phyloP scores from a whole-genome alignment of 2,888 invertebrate genomes.

The Cosmorhoe ocellata region DNA sequence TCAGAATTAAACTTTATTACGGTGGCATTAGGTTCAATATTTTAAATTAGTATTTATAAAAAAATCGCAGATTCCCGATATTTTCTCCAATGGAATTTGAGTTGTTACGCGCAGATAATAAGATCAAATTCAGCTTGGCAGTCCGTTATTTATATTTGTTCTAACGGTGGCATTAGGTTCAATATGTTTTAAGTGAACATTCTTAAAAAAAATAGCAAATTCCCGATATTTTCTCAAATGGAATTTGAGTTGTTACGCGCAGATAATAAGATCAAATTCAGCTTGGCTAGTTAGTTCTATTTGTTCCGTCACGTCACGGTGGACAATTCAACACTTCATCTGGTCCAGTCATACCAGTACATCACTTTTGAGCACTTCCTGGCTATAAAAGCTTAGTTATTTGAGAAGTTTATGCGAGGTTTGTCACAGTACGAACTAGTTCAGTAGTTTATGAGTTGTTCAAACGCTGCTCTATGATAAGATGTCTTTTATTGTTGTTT shows the following conservation, averaged over 20 bases:
- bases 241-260: neutral
- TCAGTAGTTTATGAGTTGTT: conserved; percentile 5
- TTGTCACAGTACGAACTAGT: conserved; percentile 5
- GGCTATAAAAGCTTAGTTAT: conserved; percentile 20
- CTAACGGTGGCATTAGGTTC: conserved; percentile 62
- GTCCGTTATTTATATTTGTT: neutral
- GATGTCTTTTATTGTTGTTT: neutral
- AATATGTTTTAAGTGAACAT: no score
- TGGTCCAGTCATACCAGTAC: conserved; percentile 27
- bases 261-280: neutral
- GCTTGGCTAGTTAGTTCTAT: neutral
- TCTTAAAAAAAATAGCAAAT: no score
- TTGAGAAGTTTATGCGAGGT: conserved; percentile 5
- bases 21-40: neutral
- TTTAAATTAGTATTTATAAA: no score
- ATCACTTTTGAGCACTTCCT: conserved; percentile 24
- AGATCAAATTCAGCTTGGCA: neutral
- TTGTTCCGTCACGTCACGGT: conserved; percentile 53
- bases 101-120: neutral
- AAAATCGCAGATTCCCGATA: no score
- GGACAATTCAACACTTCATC: conserved; percentile 54
- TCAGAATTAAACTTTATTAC: conserved; percentile 1
- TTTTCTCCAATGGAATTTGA: neutral
- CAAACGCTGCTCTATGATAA: neutral
- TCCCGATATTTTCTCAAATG: neutral